phyloP scores from a whole-genome alignment of 1,140 invertebrate species.

The Drosophila hydei region DNA sequence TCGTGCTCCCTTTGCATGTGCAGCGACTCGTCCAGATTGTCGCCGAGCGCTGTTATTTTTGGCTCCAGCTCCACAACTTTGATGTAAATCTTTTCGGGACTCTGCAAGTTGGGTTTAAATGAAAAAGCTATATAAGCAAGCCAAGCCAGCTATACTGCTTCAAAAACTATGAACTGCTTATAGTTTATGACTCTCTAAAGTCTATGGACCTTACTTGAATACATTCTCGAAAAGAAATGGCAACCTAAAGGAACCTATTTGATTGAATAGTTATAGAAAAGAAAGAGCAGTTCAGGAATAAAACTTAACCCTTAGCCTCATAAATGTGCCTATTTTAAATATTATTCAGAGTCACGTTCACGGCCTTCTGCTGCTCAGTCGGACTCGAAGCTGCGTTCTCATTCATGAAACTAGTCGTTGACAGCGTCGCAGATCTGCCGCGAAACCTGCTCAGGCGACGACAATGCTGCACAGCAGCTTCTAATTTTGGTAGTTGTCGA shows the following conservation, averaged over 20 bases:
- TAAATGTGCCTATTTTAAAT: slow-evolving; percentile 19
- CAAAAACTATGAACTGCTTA: background rate
- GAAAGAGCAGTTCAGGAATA: too few relatives aligned
- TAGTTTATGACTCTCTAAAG: too few relatives aligned
- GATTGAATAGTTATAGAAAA: too few relatives aligned
- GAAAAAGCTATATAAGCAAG: slow-evolving; percentile 26
- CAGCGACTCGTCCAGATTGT: slow-evolving; percentile 90
- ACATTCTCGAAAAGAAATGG: too few relatives aligned
- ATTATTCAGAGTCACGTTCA: slow-evolving; percentile 63
- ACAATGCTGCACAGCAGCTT: slow-evolving; percentile 66
- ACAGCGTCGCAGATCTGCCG: slow-evolving; percentile 38
- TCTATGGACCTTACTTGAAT: too few relatives aligned
- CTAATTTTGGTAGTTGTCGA: slow-evolving; percentile 74
- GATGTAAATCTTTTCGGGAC: slow-evolving; percentile 92
- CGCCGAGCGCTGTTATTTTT: slow-evolving; percentile 91
- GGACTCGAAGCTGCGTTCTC: slow-evolving; percentile 36
- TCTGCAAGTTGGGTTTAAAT: slow-evolving; percentile 86
- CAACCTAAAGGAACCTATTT: too few relatives aligned
- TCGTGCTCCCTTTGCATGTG: slow-evolving; percentile 91
- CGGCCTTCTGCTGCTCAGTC: slow-evolving; percentile 28
- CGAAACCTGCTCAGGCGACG: slow-evolving; percentile 42
- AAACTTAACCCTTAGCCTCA: slow-evolving; percentile 1
- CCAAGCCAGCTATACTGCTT: background rate
- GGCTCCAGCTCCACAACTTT: slow-evolving; percentile 94
- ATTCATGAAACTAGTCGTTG: slow-evolving; percentile 70